Percentiles rank a stretch among this genome's conserved stretches.
Evolutionary conservation across 2,113 vertebrate species (phyloP).

Genomic region (Phalacrocorax aristotelis): DNA sequence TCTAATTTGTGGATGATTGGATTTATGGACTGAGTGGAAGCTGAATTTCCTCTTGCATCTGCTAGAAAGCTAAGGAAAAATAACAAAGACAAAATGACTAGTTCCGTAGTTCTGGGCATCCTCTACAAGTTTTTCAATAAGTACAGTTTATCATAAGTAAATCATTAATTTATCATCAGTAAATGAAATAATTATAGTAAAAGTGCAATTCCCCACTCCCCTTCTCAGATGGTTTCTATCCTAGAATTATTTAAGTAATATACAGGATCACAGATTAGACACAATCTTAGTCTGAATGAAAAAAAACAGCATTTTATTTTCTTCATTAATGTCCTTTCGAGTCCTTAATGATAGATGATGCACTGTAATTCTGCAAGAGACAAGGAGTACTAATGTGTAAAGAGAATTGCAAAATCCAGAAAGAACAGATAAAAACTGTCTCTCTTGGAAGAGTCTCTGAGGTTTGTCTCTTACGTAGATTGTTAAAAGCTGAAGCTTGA

Average conservation of each 20-base stretch:
- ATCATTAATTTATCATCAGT: neutral
- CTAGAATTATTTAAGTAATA: neutral
- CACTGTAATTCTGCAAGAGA: neutral
- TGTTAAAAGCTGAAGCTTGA: neutral
- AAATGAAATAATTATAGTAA: neutral
- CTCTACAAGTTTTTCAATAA: neutral
- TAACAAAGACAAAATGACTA: neutral
- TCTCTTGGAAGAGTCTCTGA: neutral
- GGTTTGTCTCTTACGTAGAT: neutral
- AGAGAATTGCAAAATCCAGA: neutral
- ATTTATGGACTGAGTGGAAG: neutral
- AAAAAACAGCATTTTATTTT: neutral
- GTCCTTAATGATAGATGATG: neutral
- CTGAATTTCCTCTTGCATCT: neutral
- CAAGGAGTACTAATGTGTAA: neutral
- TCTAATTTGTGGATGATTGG: neutral
- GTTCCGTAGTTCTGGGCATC: neutral
- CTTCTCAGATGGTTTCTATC: neutral
- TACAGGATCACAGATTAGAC: neutral
- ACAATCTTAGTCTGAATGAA: neutral
- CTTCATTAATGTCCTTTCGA: accelerated
- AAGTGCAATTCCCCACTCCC: neutral
- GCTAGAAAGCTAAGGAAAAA: neutral
- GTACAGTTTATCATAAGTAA: neutral
- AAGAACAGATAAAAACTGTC: neutral